Conservation (phyloP, 2,888 invertebrate genomes). For the Galerucella pusilla region DNA sequence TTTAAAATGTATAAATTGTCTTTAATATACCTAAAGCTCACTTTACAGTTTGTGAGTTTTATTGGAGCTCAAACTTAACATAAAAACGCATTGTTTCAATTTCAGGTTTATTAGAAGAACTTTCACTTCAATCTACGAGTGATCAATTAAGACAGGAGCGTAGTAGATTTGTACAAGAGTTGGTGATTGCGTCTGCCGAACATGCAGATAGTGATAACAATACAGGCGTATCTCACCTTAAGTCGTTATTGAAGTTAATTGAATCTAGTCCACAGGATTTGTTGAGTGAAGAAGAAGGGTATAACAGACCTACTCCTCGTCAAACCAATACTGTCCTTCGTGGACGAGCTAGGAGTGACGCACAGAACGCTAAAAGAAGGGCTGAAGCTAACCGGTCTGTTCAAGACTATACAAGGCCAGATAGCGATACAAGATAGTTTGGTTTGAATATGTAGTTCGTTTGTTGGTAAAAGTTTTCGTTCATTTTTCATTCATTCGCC, state of each 20-base stretch:
- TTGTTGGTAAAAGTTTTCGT: neutral
- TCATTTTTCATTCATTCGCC: neutral
- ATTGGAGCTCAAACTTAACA: too few species aligned
- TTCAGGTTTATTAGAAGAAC: slow-evolving; percentile 64
- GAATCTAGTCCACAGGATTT: slow-evolving; percentile 44
- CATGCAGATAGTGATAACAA: slow-evolving; percentile 38
- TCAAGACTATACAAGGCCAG: slow-evolving; percentile 37
- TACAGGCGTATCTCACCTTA: slow-evolving; percentile 24
- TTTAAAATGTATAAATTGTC: too few species aligned
- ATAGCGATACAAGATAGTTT: slow-evolving; percentile 15
- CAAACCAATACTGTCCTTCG: slow-evolving; percentile 54
- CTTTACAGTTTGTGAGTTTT: too few species aligned
- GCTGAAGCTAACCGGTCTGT: slow-evolving; percentile 59
- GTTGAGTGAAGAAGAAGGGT: slow-evolving; percentile 34
- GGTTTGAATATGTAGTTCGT: neutral
- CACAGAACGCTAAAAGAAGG: slow-evolving; percentile 59
- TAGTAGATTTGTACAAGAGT: slow-evolving; percentile 77
- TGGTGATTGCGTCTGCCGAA: slow-evolving; percentile 70
- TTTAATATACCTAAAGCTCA: too few species aligned
- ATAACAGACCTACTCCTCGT: slow-evolving; percentile 42
- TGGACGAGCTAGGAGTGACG: slow-evolving; percentile 60
- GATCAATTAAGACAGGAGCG: slow-evolving; percentile 73
- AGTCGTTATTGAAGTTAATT: slow-evolving; percentile 40
- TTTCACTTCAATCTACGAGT: slow-evolving; percentile 69
- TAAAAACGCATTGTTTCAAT: slow-evolving; percentile 7